These are phyloP conservation scores for Nemurella pictetii DNA, from an alignment of 2,888 invertebrate genomes.

Conservation along the genomic window DNA sequence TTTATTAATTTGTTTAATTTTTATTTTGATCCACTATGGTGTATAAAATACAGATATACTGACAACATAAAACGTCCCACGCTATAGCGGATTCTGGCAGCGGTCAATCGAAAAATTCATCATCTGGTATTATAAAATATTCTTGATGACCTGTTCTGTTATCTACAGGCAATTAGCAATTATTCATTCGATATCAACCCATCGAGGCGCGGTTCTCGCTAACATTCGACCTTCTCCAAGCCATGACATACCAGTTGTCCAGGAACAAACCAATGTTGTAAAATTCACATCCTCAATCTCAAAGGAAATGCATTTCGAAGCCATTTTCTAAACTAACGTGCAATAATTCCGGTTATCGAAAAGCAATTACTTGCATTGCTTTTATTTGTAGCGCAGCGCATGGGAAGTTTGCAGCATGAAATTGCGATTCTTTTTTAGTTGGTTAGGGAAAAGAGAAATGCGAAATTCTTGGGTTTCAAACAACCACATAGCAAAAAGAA, in stretches of 20 bases:
- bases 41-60: not conserved
- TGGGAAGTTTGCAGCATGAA: not conserved
- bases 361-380: not conserved
- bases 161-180: not conserved
- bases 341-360: not conserved
- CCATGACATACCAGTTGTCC: not conserved
- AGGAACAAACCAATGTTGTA: not conserved
- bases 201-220: not conserved
- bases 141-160: not conserved
- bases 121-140: not conserved
- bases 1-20: too few species aligned
- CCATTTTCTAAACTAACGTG: not conserved
- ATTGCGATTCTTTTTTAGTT: not conserved
- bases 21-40: too few species aligned
- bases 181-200: not conserved
- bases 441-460: not conserved
- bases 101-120: not conserved
- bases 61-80: not conserved
- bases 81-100: too few species aligned
- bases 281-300: not conserved
- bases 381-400: not conserved
- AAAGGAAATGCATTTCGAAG: not conserved
- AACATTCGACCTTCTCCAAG: too few species aligned
- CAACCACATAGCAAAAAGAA: not conserved
- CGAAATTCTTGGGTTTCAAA: not conserved